Percentiles rank a stretch among this genome's conserved stretches.
Conservation (phyloP, 2,797 vertebrate genomes). For the Nyctibius grandis region DNA sequence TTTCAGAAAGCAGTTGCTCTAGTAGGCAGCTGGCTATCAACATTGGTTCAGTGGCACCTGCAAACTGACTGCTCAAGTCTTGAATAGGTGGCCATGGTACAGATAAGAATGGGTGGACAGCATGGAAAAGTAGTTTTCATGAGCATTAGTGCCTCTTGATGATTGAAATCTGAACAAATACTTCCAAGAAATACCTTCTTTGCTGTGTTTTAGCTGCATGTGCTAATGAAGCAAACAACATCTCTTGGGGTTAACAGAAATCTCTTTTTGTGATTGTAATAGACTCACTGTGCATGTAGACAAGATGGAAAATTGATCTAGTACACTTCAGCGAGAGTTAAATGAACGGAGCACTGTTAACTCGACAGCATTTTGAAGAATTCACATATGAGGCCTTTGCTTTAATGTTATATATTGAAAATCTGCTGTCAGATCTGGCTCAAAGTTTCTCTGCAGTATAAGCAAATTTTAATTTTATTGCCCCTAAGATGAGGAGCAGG, state of each 20-base stretch:
- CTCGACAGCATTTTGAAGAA: not conserved
- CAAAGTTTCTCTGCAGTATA: not conserved
- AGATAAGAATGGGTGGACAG: not conserved
- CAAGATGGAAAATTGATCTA: constrained; percentile 35
- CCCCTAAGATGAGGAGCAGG: not conserved
- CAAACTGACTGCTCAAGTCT: not conserved
- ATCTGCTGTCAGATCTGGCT: not conserved
- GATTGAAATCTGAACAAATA: not conserved
- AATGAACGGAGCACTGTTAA: not conserved
- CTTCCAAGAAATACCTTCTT: not conserved
- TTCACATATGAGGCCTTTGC: not conserved
- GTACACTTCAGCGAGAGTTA: not conserved
- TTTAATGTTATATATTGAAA: not conserved
- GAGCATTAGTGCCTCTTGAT: not conserved
- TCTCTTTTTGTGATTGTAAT: not conserved
- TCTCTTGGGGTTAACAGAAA: constrained; percentile 14
- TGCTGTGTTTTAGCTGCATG: not conserved
- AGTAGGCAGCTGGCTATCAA: not conserved
- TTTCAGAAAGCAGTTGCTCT: not conserved
- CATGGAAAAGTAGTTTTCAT: not conserved
- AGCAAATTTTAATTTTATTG: not conserved
- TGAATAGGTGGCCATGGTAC: not conserved
- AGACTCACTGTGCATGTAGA: constrained; percentile 12
- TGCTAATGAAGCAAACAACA: not conserved
- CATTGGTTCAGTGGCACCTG: not conserved